phyloP scores from a whole-genome alignment of 1,140 invertebrate genomes.

The Ceratina japonica region DNA sequence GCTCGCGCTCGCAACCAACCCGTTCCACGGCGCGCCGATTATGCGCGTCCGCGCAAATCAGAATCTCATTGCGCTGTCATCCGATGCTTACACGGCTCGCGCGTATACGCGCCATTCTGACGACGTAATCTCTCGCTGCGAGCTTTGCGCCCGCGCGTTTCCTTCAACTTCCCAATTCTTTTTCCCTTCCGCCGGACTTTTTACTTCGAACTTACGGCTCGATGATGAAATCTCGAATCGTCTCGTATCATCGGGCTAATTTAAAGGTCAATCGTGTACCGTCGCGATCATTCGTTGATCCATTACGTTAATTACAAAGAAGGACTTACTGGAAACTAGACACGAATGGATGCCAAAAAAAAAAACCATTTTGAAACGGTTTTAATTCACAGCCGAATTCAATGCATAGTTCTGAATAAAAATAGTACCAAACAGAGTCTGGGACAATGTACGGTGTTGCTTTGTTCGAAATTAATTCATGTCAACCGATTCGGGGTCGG shows the following conservation, averaged over 20 bases:
- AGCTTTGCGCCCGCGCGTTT: neutral
- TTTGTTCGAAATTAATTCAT: slow-evolving; percentile 20
- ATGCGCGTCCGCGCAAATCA: slow-evolving; percentile 61
- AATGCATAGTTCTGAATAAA: neutral
- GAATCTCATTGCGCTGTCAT: slow-evolving; percentile 68
- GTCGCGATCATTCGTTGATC: slow-evolving; percentile 31
- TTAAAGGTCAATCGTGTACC: neutral
- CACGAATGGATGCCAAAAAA: neutral
- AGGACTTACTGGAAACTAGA: too few species aligned
- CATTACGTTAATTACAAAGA: slow-evolving; percentile 15
- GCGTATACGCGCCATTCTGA: slow-evolving; percentile 49
- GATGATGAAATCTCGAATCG: slow-evolving; percentile 33
- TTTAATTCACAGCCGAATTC: neutral
- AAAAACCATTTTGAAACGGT: neutral
- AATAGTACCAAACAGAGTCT: neutral
- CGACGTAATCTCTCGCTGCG: slow-evolving; percentile 58
- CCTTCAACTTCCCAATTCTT: neutral
- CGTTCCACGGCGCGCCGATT: slow-evolving; percentile 53
- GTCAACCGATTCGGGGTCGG: neutral
- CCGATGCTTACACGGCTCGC: slow-evolving; percentile 52
- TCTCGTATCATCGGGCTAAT: slow-evolving; percentile 47
- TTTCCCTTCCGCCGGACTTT: neutral
- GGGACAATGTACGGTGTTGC: neutral
- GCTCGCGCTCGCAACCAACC: slow-evolving; percentile 42
- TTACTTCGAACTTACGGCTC: slow-evolving; percentile 13